Conservation (phyloP, 2,888 invertebrate species). For the Melanchra persicariae region DNA sequence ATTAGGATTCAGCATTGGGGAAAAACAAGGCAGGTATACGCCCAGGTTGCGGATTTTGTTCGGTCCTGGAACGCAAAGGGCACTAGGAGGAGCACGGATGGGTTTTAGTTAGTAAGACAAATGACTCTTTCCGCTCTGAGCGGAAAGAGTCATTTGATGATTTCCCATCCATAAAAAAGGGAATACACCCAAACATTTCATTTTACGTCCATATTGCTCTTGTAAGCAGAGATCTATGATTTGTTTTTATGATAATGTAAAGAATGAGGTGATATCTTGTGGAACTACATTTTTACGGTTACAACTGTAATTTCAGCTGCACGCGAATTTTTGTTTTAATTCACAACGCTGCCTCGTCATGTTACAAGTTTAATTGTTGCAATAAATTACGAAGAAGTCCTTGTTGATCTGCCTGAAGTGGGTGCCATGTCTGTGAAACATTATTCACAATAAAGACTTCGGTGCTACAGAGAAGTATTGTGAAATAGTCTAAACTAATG, state of each 20-base stretch:
- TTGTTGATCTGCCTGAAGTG: background rate
- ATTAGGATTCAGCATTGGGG: no score
- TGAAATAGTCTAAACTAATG: background rate
- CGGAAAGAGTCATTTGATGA: no score
- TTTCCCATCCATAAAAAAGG: no score
- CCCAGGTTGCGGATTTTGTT: no score
- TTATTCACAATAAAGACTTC: background rate
- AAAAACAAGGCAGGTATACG: background rate
- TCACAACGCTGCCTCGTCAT: background rate
- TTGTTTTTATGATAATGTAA: slow-evolving; percentile 15
- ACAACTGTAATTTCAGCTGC: slow-evolving; percentile 22
- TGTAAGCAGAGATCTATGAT: slow-evolving; percentile 1
- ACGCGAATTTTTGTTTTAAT: slow-evolving; percentile 8
- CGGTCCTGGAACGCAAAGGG: no score
- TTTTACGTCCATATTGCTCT: background rate
- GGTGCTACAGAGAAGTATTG: background rate
- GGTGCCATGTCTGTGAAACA: background rate
- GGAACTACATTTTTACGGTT: slow-evolving; percentile 21
- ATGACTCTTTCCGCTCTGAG: no score
- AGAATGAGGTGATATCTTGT: slow-evolving; percentile 4
- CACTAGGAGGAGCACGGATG: no score
- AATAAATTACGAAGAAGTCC: background rate
- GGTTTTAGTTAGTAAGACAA: no score
- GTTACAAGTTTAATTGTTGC: slow-evolving; percentile 13
- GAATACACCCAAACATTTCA: background rate